Evolutionary conservation across 2,888 invertebrate species (phyloP), one percentile per base, ranked within the genome.

Genomic region (Hedya salicella): DNA sequence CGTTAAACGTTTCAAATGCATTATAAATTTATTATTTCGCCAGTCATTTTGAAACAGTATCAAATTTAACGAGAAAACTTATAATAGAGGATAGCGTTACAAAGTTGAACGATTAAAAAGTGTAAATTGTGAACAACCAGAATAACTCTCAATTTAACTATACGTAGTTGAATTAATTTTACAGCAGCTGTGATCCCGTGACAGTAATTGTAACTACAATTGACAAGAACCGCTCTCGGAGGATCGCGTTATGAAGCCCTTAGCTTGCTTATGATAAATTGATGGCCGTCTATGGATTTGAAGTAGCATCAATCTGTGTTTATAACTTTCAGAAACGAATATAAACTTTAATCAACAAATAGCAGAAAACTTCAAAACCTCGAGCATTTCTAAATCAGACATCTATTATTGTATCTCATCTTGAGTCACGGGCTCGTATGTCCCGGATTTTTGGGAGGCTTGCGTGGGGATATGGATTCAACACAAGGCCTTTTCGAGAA

Each of bases 31-130:
- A n/a, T n/a, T n/a, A 4, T 6, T 30, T 30, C 16, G 30, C 30
- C 1, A 32, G 6, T 13, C 4, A 64, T 63, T 57, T 32, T 19
- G 3, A 42, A 54, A 64, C n/a, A 16, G 16, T 16, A 44, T 44
- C 42, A 44, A 44, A 39, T 57, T 42, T 64, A 59, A 64, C 57
- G 36, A 59, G 57, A 9, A 25, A 64, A 64, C 64, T 64, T 59
- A 59, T 64, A 64, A 64, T 59, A 52, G 32, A 44, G 57, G 36
- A 30, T 64, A 36, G 21, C 42, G 32, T 57, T 56, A 52, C 64
- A 44, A 59, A 65, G 52, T 59, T 59, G 36, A 14, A 8, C 19
- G 46, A 53, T 57, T 44, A 64, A 44, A 30, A 14, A 62, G 25
- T 6, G 40, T 11, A 40, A 63, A 13, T 16, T 25, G 16, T 30